Percentiles rank a stretch among this genome's conserved stretches.
phyloP scores from a whole-genome alignment of 2,113 vertebrate genomes.

The Micronycteris hirsuta region DNA sequence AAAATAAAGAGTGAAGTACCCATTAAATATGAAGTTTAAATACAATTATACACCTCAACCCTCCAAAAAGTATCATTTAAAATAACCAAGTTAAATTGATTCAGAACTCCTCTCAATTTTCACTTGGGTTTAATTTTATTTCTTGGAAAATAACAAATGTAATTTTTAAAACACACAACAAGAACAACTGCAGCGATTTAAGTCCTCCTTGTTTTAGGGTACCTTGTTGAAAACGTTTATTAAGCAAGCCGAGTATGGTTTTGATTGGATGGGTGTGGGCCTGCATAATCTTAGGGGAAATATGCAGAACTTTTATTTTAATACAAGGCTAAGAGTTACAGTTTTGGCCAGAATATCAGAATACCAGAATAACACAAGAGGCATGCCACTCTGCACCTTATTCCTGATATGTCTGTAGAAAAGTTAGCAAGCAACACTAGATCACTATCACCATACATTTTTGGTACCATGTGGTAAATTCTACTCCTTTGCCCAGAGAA shows the following conservation, averaged over 20 bases:
- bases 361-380: background rate
- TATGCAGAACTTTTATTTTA: background rate
- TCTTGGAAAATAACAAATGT: constrained; percentile 21
- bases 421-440: background rate
- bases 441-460: background rate
- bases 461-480: background rate
- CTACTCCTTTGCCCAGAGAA: background rate
- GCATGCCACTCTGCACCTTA: background rate
- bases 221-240: background rate
- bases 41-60: background rate
- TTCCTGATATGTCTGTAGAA: background rate
- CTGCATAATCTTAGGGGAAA: background rate
- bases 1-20: constrained; percentile 69
- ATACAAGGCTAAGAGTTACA: background rate
- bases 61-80: constrained; percentile 24
- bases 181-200: background rate
- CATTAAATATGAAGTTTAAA: constrained; percentile 49
- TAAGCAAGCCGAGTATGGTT: background rate
- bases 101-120: constrained; percentile 32
- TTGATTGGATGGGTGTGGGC: background rate
- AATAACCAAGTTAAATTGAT: constrained; percentile 17
- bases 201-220: background rate
- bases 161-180: background rate
- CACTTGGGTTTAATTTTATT: constrained; percentile 25
- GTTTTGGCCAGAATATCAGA: background rate